Base-by-base conservation (phyloP, 1,140 invertebrate genomes). In the Apis cerana region DNA sequence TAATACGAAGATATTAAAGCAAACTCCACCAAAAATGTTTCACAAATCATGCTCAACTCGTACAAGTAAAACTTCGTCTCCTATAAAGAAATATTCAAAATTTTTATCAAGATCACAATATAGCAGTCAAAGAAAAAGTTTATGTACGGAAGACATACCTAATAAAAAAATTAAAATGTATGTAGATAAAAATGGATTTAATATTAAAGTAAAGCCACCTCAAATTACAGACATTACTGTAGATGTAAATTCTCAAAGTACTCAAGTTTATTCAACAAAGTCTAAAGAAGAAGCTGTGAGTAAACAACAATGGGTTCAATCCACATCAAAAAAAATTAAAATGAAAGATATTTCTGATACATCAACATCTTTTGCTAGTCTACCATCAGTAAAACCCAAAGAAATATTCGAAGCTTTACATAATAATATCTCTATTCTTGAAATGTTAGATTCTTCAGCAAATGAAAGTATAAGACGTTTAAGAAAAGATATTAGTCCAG, bases 291-390 rank as follows among this genome's bases (percentile, higher is more conserved):
- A 67, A 17, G 23, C 71, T 23, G 13, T 19, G 2, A 84, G 83
- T 3, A 89, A 84, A 15, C 84, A 86, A 3, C 91, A 89, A 56
- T 82, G 75, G 1, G 84, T 90, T 54, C 74, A 64, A 7, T 80
- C 82, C 7, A 62, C 58, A 17, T 81, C 71, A 1, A 90, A 80
- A 27, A 88, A 58, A 13, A 71, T 90, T 10, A 88, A 87, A 71
- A 85, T 90, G n/a, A 85, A 76, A 21, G 91, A 94, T 10, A 86
- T 89, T 2, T 94, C 93, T 0, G 93, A 94, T 48, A 85, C 91
- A 0, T 94, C 93, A 0, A 94, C 94, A 0, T 94, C 92, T 0
- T 94, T 93, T 33, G 90, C 90, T 1, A 94, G 93, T 88, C 92
- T 91, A 52, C 93, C 93, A 27, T 68, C 89, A 0, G 11, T 83